Conservation (phyloP, 2,888 invertebrate species). For the Papilio gigon region DNA sequence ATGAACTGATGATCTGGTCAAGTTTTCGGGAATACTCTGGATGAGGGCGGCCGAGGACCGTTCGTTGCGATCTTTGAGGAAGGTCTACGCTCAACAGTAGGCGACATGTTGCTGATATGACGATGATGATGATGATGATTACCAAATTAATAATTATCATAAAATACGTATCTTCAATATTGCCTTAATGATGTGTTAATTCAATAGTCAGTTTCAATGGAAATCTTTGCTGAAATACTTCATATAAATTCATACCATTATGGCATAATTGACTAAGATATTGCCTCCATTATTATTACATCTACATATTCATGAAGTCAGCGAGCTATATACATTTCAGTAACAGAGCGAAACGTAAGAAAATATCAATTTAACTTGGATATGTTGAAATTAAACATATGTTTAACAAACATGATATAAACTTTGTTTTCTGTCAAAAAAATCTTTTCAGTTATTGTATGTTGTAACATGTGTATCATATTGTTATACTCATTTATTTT, state of each 20-base stretch:
- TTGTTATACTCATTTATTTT: no score
- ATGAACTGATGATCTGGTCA: no score
- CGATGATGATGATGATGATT: no score
- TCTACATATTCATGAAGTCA: constrained; percentile 36
- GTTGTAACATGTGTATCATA: no score
- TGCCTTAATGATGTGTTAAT: background rate
- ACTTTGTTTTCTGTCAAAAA: no score
- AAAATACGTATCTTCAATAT: background rate
- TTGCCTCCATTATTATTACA: constrained; percentile 36
- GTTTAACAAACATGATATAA: background rate
- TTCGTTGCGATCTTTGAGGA: no score
- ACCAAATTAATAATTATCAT: no score
- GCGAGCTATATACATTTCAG: constrained; percentile 24
- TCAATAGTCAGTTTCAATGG: background rate
- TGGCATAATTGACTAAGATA: constrained; percentile 32
- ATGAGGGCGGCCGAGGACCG: no score
- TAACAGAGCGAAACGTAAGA: constrained; percentile 14
- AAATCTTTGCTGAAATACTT: constrained; percentile 21
- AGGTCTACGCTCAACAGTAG: no score
- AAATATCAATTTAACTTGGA: constrained; percentile 25
- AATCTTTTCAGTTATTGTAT: no score
- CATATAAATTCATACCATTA: constrained; percentile 36
- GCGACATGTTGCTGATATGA: no score
- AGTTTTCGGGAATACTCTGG: no score
- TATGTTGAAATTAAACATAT: background rate